Evolutionary conservation across 2,888 invertebrate species (phyloP).

Genomic region (Bibio marci): DNA sequence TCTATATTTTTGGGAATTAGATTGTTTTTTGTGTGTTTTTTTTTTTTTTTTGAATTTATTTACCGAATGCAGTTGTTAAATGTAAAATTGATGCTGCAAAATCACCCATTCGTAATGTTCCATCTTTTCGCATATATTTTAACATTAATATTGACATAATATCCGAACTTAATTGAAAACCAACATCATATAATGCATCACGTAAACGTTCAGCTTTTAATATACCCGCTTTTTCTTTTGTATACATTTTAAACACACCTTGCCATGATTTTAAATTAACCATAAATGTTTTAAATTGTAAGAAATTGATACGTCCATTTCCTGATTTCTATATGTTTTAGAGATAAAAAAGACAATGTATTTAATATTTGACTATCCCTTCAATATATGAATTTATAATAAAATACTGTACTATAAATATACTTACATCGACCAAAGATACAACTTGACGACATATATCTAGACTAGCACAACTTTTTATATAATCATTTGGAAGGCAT

Average conservation of each 20-base stretch:
- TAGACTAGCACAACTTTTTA: slow-evolving; percentile 82
- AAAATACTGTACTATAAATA: too few species aligned
- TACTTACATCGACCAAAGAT: slow-evolving; percentile 74
- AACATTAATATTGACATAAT: slow-evolving; percentile 67
- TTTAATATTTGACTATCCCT: slow-evolving; percentile 2
- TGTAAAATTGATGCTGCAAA: slow-evolving; percentile 82
- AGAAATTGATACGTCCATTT: slow-evolving; percentile 63
- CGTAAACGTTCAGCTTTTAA: slow-evolving; percentile 68
- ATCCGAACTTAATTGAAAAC: slow-evolving; percentile 72
- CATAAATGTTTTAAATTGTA: slow-evolving; percentile 81
- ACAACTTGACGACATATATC: slow-evolving; percentile 86
- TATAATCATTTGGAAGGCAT: slow-evolving; percentile 84
- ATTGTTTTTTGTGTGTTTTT: not conserved
- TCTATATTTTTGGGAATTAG: too few species aligned
- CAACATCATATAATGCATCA: slow-evolving; percentile 72
- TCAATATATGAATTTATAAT: too few species aligned
- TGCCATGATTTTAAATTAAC: slow-evolving; percentile 85
- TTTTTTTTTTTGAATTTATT: not conserved
- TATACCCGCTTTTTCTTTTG: slow-evolving; percentile 80
- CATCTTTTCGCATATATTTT: slow-evolving; percentile 83
- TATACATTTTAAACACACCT: slow-evolving; percentile 74
- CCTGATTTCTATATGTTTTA: slow-evolving; percentile 42
- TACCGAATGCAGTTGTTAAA: slow-evolving; percentile 75
- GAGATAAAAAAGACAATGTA: slow-evolving; percentile 13
- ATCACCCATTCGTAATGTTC: slow-evolving; percentile 78